phyloP scores from a whole-genome alignment of 2,797 vertebrate genomes.

The Hydrophis major region DNA sequence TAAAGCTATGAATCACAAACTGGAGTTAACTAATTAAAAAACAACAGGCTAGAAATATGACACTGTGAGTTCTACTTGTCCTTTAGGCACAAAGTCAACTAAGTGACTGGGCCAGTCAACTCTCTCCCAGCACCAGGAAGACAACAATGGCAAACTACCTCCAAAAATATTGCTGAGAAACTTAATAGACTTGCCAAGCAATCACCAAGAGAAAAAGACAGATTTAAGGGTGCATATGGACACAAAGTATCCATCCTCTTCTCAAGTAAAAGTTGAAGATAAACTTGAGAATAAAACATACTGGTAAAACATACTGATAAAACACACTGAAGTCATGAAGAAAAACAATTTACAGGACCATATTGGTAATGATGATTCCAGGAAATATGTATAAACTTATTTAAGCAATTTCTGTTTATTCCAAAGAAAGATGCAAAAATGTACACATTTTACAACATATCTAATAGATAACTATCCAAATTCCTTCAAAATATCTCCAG shows the following conservation, averaged over 20 bases:
- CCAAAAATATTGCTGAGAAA: neutral
- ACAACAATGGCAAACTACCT: neutral
- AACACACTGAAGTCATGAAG: neutral
- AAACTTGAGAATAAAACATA: too few relatives aligned
- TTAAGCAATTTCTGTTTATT: neutral
- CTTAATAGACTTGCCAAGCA: neutral
- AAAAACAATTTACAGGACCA: neutral
- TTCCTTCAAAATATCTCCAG: neutral
- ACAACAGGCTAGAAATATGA: neutral
- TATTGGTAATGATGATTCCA: neutral
- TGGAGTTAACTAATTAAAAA: neutral
- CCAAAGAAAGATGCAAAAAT: neutral
- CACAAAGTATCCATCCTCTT: neutral
- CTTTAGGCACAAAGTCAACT: neutral
- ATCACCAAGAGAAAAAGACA: neutral
- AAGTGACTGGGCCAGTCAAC: neutral
- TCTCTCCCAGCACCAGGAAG: neutral
- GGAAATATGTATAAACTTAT: neutral
- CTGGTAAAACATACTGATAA: neutral
- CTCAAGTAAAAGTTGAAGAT: neutral
- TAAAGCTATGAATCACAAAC: neutral
- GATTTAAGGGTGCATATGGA: neutral
- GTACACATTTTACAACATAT: neutral
- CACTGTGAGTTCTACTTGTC: neutral
- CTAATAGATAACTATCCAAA: neutral